Evolutionary conservation across 1,140 invertebrate species (phyloP).

Genomic region (Periplaneta americana): DNA sequence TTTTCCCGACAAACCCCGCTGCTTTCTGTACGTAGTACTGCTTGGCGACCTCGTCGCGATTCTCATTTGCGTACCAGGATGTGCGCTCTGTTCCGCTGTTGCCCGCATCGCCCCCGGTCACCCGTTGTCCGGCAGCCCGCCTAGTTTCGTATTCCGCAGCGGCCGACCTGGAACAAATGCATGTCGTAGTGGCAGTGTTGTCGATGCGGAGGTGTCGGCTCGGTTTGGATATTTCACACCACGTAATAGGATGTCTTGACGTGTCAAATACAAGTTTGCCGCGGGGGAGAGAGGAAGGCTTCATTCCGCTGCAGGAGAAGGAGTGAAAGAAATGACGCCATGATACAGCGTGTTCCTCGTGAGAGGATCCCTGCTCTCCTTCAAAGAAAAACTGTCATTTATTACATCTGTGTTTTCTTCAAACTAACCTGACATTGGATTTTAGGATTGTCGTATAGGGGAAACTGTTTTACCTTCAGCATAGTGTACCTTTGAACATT

Average conservation of each 20-base stretch:
- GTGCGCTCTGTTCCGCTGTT: neutral
- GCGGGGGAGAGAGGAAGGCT: neutral
- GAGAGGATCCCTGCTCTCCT: no score
- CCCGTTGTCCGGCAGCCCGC: neutral
- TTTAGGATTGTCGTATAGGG: no score
- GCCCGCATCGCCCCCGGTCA: neutral
- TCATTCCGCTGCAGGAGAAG: neutral
- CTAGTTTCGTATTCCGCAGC: neutral
- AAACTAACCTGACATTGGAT: no score
- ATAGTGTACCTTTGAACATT: no score
- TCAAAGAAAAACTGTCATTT: no score
- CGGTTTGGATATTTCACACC: neutral
- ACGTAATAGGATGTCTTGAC: neutral
- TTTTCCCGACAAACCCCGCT: no score
- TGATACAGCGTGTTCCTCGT: no score
- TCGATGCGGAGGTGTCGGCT: neutral
- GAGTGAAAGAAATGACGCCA: no score
- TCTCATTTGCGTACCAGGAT: neutral
- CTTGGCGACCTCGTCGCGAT: no score
- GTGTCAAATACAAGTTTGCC: neutral
- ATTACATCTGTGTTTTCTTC: no score
- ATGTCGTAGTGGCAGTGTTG: neutral
- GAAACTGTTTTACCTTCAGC: no score
- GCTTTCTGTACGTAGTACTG: no score
- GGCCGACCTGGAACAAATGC: neutral